phyloP scores from a whole-genome alignment of 2,888 invertebrate genomes.

The Norana najaformis region DNA sequence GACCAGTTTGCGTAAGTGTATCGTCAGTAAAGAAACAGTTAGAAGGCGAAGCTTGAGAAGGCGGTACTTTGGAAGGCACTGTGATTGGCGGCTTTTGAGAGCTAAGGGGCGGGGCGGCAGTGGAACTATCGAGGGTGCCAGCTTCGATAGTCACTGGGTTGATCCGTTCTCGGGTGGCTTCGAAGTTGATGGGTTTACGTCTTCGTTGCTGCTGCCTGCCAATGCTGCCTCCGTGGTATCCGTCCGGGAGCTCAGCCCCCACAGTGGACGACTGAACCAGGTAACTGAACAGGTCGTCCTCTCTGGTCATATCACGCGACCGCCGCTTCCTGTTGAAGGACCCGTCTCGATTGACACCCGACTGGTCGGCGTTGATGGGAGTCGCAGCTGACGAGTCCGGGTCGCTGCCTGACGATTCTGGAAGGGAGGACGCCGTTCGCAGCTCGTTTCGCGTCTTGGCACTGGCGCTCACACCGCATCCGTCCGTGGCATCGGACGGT shows the following conservation, averaged over 20 bases:
- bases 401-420: background rate
- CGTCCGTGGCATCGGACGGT: background rate
- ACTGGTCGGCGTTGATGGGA: background rate
- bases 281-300: constrained; percentile 7
- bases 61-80: background rate
- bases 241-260: background rate
- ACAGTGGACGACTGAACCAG: background rate
- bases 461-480: background rate
- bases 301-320: background rate
- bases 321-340: background rate
- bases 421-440: background rate
- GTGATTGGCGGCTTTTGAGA: background rate
- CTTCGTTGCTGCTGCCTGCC: background rate
- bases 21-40: no score
- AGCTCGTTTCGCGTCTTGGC: background rate
- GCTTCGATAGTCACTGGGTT: background rate
- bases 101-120: background rate
- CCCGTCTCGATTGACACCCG: background rate
- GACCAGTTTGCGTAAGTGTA: background rate
- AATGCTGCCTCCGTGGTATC: background rate
- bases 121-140: background rate
- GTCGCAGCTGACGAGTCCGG: background rate
- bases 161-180: background rate
- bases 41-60: background rate
- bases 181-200: background rate